Evolutionary conservation across 2,888 invertebrate genomes (phyloP).

Genomic region (Pollenia labialis): DNA sequence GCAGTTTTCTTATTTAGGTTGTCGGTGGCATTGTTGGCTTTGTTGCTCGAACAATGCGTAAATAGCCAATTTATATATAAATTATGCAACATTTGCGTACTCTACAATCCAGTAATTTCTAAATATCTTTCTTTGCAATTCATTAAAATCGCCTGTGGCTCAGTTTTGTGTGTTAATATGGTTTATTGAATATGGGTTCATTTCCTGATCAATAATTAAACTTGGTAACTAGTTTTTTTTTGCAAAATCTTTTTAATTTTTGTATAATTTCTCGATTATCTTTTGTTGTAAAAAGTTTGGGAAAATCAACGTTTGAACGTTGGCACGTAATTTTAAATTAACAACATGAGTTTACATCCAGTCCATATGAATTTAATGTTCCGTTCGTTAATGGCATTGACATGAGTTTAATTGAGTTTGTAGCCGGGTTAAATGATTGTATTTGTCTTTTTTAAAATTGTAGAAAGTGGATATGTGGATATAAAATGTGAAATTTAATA

Average conservation of each 20-base stretch:
- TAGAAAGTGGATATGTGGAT: neutral
- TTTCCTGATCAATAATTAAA: conserved; percentile 59
- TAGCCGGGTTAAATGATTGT: neutral
- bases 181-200: conserved; percentile 59
- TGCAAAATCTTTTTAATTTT: neutral
- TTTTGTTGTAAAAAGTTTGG: neutral
- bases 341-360: conserved; percentile 10
- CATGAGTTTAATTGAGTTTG: neutral
- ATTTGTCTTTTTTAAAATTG: neutral
- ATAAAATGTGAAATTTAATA: no score
- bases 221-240: conserved; percentile 43
- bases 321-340: conserved; percentile 11
- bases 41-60: conserved; percentile 26
- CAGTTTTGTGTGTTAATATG: conserved; percentile 45
- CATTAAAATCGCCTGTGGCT: neutral
- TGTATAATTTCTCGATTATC: neutral
- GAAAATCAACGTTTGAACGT: neutral
- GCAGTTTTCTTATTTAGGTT: conserved; percentile 11
- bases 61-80: conserved; percentile 25
- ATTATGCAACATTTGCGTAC: conserved; percentile 49
- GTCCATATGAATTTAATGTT: conserved; percentile 17
- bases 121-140: neutral
- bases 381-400: conserved; percentile 39
- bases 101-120: conserved; percentile 14
- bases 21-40: neutral